phyloP scores from a whole-genome alignment of 2,888 invertebrate species.

The Odontocolon sp. region DNA sequence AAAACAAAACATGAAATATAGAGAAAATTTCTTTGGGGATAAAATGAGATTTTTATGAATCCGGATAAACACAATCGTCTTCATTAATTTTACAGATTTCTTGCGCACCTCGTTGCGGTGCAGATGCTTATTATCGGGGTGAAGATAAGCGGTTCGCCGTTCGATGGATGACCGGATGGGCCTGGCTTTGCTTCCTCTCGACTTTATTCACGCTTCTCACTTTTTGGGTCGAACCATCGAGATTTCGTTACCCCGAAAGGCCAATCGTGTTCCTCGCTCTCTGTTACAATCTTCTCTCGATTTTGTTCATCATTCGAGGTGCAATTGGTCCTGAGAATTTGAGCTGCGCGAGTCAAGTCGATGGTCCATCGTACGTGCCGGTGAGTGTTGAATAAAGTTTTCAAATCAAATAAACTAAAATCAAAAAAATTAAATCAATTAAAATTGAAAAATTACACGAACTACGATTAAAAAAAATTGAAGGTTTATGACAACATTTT shows the following conservation, averaged over 20 bases:
- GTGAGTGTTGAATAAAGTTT: slow-evolving; percentile 60
- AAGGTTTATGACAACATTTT: not conserved
- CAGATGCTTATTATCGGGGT: slow-evolving; percentile 86
- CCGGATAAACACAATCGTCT: not conserved
- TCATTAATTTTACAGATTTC: slow-evolving; percentile 73
- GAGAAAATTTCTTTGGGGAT: no score
- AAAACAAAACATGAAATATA: no score
- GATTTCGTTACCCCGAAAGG: slow-evolving; percentile 96
- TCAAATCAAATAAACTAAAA: not conserved
- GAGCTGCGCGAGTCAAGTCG: slow-evolving; percentile 79
- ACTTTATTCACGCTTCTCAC: slow-evolving; percentile 93
- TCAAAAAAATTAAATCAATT: not conserved
- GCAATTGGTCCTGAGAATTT: slow-evolving; percentile 82
- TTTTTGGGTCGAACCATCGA: slow-evolving; percentile 92
- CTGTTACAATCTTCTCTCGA: slow-evolving; percentile 91
- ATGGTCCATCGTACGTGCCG: slow-evolving; percentile 80
- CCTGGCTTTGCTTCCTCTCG: slow-evolving; percentile 89
- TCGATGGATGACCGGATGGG: slow-evolving; percentile 89
- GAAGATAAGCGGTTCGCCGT: slow-evolving; percentile 87
- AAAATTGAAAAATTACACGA: not conserved
- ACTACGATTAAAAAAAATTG: not conserved
- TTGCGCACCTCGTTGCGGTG: slow-evolving; percentile 85
- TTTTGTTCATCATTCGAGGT: slow-evolving; percentile 88
- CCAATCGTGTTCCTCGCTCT: slow-evolving; percentile 95
- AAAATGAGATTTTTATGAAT: not conserved